These are phyloP conservation scores for Strigamia maritima DNA, from an alignment of 2,888 invertebrate species.

Conservation along the genomic window DNA sequence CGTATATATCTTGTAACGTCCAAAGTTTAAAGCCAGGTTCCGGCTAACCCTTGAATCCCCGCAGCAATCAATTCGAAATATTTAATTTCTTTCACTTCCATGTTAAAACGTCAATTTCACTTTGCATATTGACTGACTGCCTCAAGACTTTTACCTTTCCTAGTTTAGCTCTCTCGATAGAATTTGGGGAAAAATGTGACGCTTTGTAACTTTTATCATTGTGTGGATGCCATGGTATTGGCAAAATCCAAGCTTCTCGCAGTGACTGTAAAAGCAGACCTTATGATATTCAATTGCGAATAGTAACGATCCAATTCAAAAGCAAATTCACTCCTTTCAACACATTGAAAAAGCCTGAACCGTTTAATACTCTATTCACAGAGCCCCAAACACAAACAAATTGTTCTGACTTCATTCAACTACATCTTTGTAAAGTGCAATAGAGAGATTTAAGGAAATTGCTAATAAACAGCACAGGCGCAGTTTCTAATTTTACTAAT, in stretches of 20 bases:
- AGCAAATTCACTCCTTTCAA: neutral
- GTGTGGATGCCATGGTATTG: neutral
- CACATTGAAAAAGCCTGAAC: neutral
- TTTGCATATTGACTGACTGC: neutral
- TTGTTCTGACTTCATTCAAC: neutral
- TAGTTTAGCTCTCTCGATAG: neutral
- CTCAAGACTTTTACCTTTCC: neutral
- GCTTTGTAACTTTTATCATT: neutral
- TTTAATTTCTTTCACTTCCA: neutral
- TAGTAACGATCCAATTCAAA: neutral
- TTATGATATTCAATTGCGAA: neutral
- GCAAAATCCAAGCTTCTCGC: neutral
- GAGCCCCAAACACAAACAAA: neutral
- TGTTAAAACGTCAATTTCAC: neutral
- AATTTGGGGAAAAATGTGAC: neutral
- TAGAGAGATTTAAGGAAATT: neutral
- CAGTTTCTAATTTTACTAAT: neutral
- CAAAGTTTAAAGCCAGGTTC: neutral
- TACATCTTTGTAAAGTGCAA: neutral
- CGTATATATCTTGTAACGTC: neutral
- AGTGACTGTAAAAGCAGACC: neutral
- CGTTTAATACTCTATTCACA: neutral
- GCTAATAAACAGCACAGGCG: constrained; percentile 2
- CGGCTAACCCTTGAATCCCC: no score
- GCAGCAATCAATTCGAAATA: neutral